These are phyloP conservation scores for Lepetodrilus schrolli DNA, from an alignment of 2,888 invertebrate species.

Conservation along the genomic window DNA sequence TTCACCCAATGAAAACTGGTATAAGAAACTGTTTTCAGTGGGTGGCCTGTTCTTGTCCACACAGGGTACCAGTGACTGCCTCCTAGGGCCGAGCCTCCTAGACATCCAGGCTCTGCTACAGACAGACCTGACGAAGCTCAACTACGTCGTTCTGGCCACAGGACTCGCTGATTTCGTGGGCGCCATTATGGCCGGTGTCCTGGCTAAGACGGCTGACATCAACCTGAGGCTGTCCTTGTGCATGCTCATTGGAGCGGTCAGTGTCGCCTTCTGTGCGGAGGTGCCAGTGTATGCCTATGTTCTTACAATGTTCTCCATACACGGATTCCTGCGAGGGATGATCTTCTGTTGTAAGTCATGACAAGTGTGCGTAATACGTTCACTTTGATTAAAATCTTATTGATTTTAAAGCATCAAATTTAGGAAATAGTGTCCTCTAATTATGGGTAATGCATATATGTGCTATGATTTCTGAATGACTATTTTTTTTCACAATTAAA, in stretches of 20 bases:
- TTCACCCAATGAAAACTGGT: too few relatives aligned
- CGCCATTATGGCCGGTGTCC: not conserved
- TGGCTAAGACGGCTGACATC: not conserved
- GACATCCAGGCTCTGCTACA: conserved; percentile 1
- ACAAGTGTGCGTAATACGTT: too few relatives aligned
- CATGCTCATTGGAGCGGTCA: not conserved
- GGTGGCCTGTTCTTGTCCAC: too few relatives aligned
- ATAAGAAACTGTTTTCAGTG: too few relatives aligned
- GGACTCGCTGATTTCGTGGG: not conserved
- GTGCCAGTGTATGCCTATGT: not conserved
- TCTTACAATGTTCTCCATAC: not conserved
- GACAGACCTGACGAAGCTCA: not conserved
- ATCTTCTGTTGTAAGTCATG: conserved; percentile 17
- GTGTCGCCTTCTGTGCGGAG: not conserved
- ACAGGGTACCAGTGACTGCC: conserved; percentile 7
- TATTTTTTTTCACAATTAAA: too few relatives aligned
- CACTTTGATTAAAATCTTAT: too few relatives aligned
- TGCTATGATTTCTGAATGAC: too few relatives aligned
- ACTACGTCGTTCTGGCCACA: not conserved
- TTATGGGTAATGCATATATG: too few relatives aligned
- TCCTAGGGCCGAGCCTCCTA: not conserved
- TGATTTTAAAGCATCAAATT: not conserved
- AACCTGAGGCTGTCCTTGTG: not conserved
- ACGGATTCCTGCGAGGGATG: not conserved
- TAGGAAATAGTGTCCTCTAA: not conserved